Conservation (phyloP, 2,797 vertebrate species). For the Melanitta fusca region DNA sequence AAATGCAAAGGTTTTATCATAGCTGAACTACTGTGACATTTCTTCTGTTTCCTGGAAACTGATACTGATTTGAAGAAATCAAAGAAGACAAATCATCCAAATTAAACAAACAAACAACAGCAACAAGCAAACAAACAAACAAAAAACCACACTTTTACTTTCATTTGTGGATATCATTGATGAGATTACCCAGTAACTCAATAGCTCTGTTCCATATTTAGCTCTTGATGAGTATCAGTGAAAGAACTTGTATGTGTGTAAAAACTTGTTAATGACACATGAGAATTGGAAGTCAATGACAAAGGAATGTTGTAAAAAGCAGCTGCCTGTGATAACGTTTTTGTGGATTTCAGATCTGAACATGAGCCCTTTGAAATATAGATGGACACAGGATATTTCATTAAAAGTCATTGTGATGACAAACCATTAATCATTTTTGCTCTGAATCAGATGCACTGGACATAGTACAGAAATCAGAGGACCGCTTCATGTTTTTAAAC, state of each 20-base stretch:
- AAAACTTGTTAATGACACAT: neutral
- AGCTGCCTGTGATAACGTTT: neutral
- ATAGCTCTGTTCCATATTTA: neutral
- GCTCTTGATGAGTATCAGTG: accelerated
- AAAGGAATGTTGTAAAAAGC: neutral
- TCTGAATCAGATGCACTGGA: neutral
- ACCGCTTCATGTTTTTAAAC: neutral
- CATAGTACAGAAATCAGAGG: neutral
- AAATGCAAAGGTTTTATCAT: neutral
- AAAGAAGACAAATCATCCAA: neutral
- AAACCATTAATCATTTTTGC: neutral
- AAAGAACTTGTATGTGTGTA: neutral
- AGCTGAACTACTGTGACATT: neutral
- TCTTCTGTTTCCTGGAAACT: neutral
- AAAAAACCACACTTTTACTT: neutral
- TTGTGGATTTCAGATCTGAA: neutral
- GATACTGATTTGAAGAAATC: neutral
- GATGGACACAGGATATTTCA: neutral
- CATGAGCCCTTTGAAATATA: neutral
- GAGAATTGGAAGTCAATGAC: neutral
- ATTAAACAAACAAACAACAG: neutral
- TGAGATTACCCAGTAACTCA: neutral
- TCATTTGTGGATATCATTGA: neutral
- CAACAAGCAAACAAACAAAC: neutral
- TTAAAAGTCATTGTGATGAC: neutral